phyloP scores from a whole-genome alignment of 2,113 vertebrate species.

The Stercorarius parasiticus region DNA sequence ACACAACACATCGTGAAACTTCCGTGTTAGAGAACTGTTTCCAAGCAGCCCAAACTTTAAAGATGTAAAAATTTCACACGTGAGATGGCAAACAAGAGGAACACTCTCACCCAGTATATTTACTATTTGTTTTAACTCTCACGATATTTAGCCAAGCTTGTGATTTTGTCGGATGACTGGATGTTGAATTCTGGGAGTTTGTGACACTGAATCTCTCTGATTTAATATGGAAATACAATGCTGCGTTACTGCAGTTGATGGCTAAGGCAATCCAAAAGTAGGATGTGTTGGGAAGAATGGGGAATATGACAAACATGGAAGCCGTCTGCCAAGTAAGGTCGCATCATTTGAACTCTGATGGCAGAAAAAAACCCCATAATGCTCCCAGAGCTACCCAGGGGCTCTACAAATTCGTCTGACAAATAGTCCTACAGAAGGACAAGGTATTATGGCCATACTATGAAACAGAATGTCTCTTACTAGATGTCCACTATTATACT shows the following conservation, averaged over 20 bases:
- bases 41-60: not conserved
- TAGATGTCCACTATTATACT: not conserved
- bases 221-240: not conserved
- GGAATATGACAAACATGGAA: not conserved
- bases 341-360: not conserved
- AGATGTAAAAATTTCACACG: not conserved
- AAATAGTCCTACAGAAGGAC: not conserved
- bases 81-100: not conserved
- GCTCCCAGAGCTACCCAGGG: not conserved
- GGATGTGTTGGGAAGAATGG: not conserved
- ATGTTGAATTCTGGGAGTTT: not conserved
- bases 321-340: not conserved
- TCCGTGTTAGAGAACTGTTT: not conserved
- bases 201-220: not conserved
- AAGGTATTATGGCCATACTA: not conserved
- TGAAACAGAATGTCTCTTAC: not conserved
- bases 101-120: not conserved
- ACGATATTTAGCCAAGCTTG: not conserved
- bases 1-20: rapidly evolving
- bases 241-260: not conserved
- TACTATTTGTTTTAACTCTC: not conserved
- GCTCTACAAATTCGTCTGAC: not conserved
- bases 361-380: not conserved
- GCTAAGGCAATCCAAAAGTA: not conserved
- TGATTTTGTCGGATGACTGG: not conserved